These are phyloP conservation scores for Xestobium rufovillosum DNA, from an alignment of 2,888 invertebrate species.

Conservation along the genomic window DNA sequence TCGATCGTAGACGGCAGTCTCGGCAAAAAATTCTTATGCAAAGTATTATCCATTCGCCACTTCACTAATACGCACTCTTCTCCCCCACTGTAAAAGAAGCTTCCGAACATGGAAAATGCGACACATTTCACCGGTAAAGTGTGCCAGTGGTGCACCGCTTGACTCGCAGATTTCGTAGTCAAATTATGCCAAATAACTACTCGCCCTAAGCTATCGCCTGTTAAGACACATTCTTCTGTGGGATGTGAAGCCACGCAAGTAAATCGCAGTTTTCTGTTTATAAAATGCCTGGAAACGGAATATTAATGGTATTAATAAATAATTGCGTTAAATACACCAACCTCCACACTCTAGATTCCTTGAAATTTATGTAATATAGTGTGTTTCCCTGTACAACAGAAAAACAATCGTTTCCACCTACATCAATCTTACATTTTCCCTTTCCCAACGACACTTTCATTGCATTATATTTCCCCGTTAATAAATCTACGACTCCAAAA, in stretches of 20 bases:
- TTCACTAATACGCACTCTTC: constrained; percentile 69
- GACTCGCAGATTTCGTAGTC: constrained; percentile 26
- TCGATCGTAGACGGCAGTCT: constrained; percentile 61
- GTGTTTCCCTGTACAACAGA: constrained; percentile 24
- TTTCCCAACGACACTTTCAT: constrained; percentile 7
- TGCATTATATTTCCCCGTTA: constrained; percentile 10
- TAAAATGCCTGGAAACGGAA: constrained; percentile 21
- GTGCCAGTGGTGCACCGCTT: constrained; percentile 68
- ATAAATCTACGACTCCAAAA: constrained; percentile 18
- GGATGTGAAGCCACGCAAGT: constrained; percentile 65
- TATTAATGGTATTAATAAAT: constrained; percentile 3
- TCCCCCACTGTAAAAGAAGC: constrained; percentile 68
- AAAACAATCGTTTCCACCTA: constrained; percentile 27
- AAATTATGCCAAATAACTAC: constrained; percentile 56
- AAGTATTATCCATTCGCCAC: constrained; percentile 53
- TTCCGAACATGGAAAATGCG: constrained; percentile 56
- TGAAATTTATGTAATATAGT: constrained; percentile 25
- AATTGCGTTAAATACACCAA: constrained; percentile 9
- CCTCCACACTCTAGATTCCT: constrained; percentile 7
- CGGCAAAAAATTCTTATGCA: constrained; percentile 54
- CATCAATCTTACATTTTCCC: constrained; percentile 23
- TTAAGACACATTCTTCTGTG: constrained; percentile 54
- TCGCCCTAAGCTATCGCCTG: constrained; percentile 60
- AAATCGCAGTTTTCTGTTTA: constrained; percentile 34
- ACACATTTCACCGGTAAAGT: constrained; percentile 60